These are phyloP conservation scores for Typhlomys cinereus DNA, from an alignment of 2,113 vertebrate genomes.

Conservation along the genomic window DNA sequence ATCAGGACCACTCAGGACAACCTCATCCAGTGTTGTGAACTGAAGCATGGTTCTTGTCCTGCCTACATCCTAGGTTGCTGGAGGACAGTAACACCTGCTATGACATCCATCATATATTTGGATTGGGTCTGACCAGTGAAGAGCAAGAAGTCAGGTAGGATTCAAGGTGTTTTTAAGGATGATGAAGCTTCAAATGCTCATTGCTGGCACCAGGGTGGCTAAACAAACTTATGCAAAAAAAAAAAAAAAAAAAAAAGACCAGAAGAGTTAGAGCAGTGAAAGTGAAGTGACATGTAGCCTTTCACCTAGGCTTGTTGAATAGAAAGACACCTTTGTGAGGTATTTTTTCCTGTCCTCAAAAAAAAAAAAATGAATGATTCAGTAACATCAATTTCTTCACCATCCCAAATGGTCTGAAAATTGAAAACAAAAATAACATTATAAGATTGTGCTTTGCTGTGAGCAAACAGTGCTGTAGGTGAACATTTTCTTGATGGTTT, in stretches of 20 bases:
- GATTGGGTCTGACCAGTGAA: conserved; percentile 78
- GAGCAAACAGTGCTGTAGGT: not conserved
- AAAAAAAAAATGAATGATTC: conserved; percentile 23
- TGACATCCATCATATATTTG: conserved; percentile 81
- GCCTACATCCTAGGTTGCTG: conserved; percentile 71
- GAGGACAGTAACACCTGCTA: conserved; percentile 82
- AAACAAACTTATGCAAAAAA: not conserved
- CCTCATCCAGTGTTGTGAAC: not conserved
- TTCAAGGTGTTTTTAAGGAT: not conserved
- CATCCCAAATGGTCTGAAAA: not conserved
- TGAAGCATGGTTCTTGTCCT: conserved; percentile 16
- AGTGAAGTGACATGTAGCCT: not conserved
- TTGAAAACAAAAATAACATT: not conserved
- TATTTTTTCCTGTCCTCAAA: conserved; percentile 34
- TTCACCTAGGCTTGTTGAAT: not conserved
- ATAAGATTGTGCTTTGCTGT: not conserved
- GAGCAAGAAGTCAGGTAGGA: conserved; percentile 82
- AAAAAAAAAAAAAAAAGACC: not conserved
- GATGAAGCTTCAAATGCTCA: not conserved
- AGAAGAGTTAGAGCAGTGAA: not conserved
- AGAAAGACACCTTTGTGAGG: conserved; percentile 7
- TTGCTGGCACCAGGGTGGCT: not conserved
- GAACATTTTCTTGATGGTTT: not conserved
- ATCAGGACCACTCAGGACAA: not conserved
- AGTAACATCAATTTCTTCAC: not conserved